Percentiles rank a stretch among this genome's conserved stretches.
phyloP scores from a whole-genome alignment of 2,797 vertebrate species.

The Anableps anableps region DNA sequence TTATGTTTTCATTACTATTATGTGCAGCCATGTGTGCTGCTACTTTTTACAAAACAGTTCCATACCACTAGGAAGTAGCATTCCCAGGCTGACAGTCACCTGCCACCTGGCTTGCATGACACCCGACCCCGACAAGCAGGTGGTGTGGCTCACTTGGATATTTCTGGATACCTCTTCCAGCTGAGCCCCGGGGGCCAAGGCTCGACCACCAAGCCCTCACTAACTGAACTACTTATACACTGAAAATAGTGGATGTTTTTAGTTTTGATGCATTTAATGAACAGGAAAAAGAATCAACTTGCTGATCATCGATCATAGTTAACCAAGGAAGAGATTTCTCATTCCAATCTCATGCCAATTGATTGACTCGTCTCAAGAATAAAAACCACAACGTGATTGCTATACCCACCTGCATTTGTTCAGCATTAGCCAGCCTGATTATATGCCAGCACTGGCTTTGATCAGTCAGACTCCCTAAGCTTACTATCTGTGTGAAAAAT shows the following conservation, averaged over 20 bases:
- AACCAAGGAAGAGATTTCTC: background rate
- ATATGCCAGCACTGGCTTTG: slow-evolving; percentile 49
- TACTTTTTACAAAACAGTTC: background rate
- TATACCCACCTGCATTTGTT: slow-evolving; percentile 12
- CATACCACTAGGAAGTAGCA: background rate
- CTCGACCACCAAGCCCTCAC: background rate
- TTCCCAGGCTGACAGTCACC: background rate
- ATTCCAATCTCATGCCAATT: background rate
- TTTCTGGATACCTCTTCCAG: background rate
- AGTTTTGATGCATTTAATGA: background rate
- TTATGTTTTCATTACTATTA: background rate
- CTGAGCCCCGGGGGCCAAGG: background rate
- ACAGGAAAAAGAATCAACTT: background rate
- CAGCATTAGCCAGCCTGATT: slow-evolving; percentile 42
- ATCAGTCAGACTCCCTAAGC: slow-evolving; percentile 55
- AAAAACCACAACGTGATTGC: background rate
- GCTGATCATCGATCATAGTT: background rate
- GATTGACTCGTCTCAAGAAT: background rate
- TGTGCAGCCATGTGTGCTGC: background rate
- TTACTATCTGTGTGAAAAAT: slow-evolving; percentile 21
- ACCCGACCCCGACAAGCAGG: background rate
- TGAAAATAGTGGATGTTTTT: background rate
- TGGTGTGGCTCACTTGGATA: background rate
- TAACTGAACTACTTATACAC: background rate
- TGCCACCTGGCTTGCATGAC: background rate